A percentile compares a stretch with the other conserved stretches of the same genome.
Conservation (phyloP, 2,888 invertebrate genomes). For the Polyommatus iphigenia region DNA sequence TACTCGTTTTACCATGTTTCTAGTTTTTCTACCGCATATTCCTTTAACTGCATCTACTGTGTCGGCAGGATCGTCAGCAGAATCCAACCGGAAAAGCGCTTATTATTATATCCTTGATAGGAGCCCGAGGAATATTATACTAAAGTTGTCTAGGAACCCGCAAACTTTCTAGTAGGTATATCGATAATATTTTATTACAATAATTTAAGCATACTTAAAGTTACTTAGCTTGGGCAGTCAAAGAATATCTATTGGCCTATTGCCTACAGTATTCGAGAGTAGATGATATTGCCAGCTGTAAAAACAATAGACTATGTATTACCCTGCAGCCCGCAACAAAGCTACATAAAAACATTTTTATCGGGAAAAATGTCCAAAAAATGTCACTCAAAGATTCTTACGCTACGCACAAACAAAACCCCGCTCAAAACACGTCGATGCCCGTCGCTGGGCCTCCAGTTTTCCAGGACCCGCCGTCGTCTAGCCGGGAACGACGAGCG, state of each 20-base stretch:
- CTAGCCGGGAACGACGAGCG: conserved; percentile 33
- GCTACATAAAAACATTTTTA: background rate
- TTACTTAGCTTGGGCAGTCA: too few relatives aligned
- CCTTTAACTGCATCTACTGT: background rate
- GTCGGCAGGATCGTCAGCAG: background rate
- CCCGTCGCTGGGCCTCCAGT: conserved; percentile 41
- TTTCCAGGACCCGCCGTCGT: conserved; percentile 40
- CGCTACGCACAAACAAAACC: conserved; percentile 60
- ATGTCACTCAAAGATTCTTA: conserved; percentile 67
- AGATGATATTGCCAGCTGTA: too few relatives aligned
- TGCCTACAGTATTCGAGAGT: too few relatives aligned
- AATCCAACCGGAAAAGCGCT: too few relatives aligned
- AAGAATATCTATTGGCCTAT: too few relatives aligned
- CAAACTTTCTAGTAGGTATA: too few relatives aligned
- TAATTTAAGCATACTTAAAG: too few relatives aligned
- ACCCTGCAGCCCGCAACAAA: background rate
- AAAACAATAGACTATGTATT: too few relatives aligned
- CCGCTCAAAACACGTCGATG: conserved; percentile 42
- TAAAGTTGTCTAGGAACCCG: too few relatives aligned
- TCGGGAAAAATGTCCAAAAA: conserved; percentile 46
- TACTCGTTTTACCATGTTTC: background rate
- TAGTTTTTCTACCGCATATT: background rate
- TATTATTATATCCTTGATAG: too few relatives aligned
- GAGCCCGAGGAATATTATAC: too few relatives aligned
- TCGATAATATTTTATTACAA: too few relatives aligned